These are phyloP conservation scores for Ceratotherium simum DNA, from an alignment of 2,113 vertebrate species.

Conservation along the genomic window DNA sequence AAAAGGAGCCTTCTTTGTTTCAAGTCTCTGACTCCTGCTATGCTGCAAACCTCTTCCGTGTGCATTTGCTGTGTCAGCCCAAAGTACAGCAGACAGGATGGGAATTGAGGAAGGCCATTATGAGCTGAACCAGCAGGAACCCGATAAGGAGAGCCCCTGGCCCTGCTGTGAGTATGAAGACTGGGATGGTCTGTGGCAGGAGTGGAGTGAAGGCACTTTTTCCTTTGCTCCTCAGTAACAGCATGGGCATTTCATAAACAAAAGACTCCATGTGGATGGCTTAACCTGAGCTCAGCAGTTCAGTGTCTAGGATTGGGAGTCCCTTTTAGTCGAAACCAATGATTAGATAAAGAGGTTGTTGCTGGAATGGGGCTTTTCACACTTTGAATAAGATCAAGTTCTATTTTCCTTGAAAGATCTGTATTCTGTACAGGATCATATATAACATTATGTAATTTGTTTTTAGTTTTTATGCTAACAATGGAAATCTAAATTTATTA, in stretches of 20 bases:
- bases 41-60: neutral
- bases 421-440: neutral
- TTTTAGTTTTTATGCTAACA: constrained; percentile 24
- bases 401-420: neutral
- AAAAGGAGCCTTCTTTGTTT: constrained; percentile 69
- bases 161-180: neutral
- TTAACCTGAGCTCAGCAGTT: constrained; percentile 2
- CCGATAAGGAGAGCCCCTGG: neutral
- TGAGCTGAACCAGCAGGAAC: neutral
- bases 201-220: neutral
- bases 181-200: neutral
- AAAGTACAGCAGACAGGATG: constrained; percentile 30
- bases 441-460: neutral
- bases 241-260: neutral
- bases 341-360: neutral
- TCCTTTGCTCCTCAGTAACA: neutral
- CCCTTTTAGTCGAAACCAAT: neutral
- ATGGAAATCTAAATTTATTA: neutral
- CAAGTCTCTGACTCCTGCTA: constrained; percentile 37
- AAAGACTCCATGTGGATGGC: neutral
- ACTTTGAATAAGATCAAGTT: constrained; percentile 35
- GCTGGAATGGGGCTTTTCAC: neutral
- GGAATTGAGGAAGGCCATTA: constrained; percentile 54
- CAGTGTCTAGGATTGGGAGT: neutral
- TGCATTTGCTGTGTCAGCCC: constrained; percentile 43